phyloP scores from a whole-genome alignment of 2,797 vertebrate genomes.

The Coregonus sp. region DNA sequence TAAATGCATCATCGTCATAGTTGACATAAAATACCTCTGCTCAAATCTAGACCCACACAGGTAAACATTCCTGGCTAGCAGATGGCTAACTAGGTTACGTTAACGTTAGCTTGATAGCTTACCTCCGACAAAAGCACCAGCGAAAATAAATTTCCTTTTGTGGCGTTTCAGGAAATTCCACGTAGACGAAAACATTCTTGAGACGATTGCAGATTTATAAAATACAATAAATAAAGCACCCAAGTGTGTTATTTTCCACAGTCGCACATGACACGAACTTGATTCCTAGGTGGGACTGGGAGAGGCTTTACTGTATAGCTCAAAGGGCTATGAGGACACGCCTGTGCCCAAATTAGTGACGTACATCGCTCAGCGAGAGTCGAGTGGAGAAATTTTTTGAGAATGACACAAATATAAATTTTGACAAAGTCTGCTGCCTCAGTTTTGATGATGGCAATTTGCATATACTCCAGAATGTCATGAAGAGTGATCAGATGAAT shows the following conservation, averaged over 20 bases:
- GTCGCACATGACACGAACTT: neutral
- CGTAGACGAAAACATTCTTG: slow-evolving; percentile 82
- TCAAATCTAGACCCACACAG: neutral
- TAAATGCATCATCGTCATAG: neutral
- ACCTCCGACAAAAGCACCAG: slow-evolving; percentile 90
- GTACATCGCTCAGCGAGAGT: too few species aligned
- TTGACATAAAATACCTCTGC: neutral
- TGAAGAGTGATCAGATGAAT: too few species aligned
- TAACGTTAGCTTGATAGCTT: slow-evolving; percentile 12
- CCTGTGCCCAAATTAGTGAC: too few species aligned
- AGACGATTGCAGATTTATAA: neutral
- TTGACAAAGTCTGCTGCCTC: too few species aligned
- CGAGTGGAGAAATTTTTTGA: too few species aligned
- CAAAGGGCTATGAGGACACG: too few species aligned
- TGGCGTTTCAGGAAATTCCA: slow-evolving; percentile 94
- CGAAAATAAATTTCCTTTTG: slow-evolving; percentile 88
- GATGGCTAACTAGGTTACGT: neutral
- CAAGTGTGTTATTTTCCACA: neutral
- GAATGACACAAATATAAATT: too few species aligned
- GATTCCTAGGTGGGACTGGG: neutral
- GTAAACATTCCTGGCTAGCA: neutral
- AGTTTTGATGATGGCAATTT: too few species aligned
- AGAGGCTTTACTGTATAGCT: too few species aligned
- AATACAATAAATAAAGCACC: neutral
- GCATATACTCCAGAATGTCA: too few species aligned